Evolutionary conservation across 2,888 invertebrate species (phyloP).

Genomic region (Caenorhabditis sp.): DNA sequence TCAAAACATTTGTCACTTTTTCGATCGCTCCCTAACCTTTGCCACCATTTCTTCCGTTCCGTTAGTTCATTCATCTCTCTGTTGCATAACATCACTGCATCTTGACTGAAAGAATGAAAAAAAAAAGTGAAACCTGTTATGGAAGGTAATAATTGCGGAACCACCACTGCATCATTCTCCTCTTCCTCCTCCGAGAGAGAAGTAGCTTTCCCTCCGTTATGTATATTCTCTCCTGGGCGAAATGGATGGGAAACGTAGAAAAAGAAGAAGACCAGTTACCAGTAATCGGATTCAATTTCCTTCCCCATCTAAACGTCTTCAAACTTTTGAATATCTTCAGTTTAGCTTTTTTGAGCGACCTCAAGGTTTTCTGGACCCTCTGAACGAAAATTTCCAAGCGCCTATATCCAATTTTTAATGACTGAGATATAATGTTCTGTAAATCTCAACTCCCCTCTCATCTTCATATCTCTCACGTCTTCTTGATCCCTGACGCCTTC

Average conservation of each 20-base stretch:
- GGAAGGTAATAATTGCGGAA: constrained; percentile 29
- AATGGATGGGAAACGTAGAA: neutral
- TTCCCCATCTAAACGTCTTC: constrained; percentile 15
- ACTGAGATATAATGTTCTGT: too few relatives aligned
- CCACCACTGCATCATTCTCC: neutral
- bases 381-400: too few relatives aligned
- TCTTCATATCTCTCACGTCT: neutral
- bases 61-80: neutral
- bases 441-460: too few relatives aligned
- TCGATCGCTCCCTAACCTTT: constrained; percentile 1
- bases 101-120: neutral
- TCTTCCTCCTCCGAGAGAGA: neutral
- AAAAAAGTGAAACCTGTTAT: constrained; percentile 28
- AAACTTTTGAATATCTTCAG: neutral
- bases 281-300: constrained; percentile 53
- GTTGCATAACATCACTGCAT: constrained; percentile 22
- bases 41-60: neutral
- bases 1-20: neutral
- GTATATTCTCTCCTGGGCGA: too few relatives aligned
- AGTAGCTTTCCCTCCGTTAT: constrained; percentile 32
- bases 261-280: constrained; percentile 30
- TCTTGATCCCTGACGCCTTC: too few relatives aligned
- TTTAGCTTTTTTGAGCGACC: neutral
- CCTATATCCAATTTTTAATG: too few relatives aligned
- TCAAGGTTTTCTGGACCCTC: too few relatives aligned